Evolutionary conservation across 2,797 vertebrate genomes (phyloP).

Genomic region (Neosilurus mollespiculum): DNA sequence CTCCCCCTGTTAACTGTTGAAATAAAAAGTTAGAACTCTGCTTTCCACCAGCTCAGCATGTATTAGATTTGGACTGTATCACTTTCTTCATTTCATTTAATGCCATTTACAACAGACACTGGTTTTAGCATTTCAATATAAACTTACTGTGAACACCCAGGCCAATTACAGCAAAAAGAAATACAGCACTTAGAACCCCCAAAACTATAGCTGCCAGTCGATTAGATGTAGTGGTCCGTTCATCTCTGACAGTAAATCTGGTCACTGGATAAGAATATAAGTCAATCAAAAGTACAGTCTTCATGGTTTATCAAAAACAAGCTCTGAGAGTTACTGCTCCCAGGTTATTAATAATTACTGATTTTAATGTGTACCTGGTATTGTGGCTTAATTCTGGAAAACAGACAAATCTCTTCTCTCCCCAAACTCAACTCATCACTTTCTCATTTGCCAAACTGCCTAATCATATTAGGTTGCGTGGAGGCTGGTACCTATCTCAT

Average conservation of each 20-base stretch:
- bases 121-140: background rate
- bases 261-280: slow-evolving; percentile 20
- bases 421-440: background rate
- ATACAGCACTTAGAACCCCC: slow-evolving; percentile 58
- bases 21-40: slow-evolving; percentile 1
- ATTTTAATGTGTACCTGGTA: too few species aligned
- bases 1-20: slow-evolving; percentile 59
- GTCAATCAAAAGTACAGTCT: background rate
- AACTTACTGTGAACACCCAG: slow-evolving; percentile 69
- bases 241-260: slow-evolving; percentile 32
- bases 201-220: slow-evolving; percentile 58
- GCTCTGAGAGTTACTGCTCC: background rate
- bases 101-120: background rate
- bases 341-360: background rate
- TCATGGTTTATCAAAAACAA: background rate
- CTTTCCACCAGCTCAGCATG: background rate
- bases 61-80: background rate
- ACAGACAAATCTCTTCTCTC: background rate
- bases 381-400: background rate
- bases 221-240: slow-evolving; percentile 43
- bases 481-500: too few species aligned
- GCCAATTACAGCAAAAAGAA: slow-evolving; percentile 62
- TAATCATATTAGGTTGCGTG: too few species aligned
- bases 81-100: background rate
- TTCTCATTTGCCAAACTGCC: too few species aligned